Base-by-base conservation (phyloP, 2,888 invertebrate species). In the Candidula unifasciata region DNA sequence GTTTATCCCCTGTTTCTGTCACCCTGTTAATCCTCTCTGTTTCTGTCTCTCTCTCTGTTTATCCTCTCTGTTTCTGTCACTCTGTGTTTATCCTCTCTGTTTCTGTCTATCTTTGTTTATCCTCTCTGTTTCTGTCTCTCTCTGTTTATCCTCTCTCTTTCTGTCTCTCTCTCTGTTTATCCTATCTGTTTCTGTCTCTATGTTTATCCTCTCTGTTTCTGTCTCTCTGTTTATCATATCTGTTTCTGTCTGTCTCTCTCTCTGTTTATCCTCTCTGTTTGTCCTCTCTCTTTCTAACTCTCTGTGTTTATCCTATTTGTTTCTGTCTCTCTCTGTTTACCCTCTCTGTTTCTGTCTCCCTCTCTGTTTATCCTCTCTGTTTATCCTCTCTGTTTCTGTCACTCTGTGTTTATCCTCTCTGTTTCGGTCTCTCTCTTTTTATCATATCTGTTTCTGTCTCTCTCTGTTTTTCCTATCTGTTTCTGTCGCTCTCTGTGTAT, bases 401-500 rank as follows among this genome's bases (percentile, higher is more conserved):
- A 6, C 3, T 10, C 44, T 44, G 5, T 44, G 5, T 3, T n/a
- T n/a, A n/a, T n/a, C n/a, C 44, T 44, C 10, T 44, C 44, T 44
- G 5, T 6, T 10, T 44, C 3, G 3, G 5, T 44, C 44, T 44
- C 44, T 44, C 44, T 44, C 44, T 44, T 10, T n/a, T n/a, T n/a
- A n/a, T n/a, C n/a, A n/a, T n/a, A n/a, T 44, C 5, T 69, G 18
- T 69, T 3, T 69, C 27, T 69, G 18, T 27, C 27, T 27, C 18
- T 30, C 3, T 16, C 18, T 3, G 30, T 69, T 33, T 3, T 18
- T 2, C 3, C 10, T 44, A 3, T 44, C 5, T n/a, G n/a, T n/a
- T n/a, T n/a, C n/a, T n/a, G n/a, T n/a, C n/a, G n/a, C 74, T 74
- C 37, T n/a, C 35, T 74, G 37, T 74, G 8, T 74, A 8, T 74